Conservation (phyloP, 1,140 invertebrate genomes). For the Acromyrmex echinatior region DNA sequence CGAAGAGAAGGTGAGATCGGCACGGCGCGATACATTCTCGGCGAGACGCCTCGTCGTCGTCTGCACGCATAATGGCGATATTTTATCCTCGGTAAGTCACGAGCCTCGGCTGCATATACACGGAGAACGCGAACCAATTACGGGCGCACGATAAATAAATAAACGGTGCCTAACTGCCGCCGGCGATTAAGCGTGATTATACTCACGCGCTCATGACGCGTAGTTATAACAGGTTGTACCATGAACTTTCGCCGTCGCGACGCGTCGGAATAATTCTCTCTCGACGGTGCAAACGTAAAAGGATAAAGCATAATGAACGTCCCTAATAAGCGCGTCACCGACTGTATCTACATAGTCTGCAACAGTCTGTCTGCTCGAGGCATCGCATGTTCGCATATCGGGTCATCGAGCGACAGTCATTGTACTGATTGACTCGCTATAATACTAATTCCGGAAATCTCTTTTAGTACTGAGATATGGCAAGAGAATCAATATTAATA, state of each 20-base stretch:
- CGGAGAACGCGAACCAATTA: constrained; percentile 28
- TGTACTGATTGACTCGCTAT: constrained; percentile 60
- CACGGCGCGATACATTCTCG: constrained; percentile 1
- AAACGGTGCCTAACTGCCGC: constrained; percentile 46
- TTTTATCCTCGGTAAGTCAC: constrained; percentile 51
- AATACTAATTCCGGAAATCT: constrained; percentile 54
- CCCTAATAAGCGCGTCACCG: constrained; percentile 32
- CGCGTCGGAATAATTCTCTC: constrained; percentile 44
- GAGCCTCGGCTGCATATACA: neutral
- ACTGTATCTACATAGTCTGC: neutral
- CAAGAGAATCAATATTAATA: constrained; percentile 45
- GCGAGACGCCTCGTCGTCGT: constrained; percentile 38
- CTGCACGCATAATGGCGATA: constrained; percentile 56
- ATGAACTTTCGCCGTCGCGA: constrained; percentile 62
- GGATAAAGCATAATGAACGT: constrained; percentile 52
- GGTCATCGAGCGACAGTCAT: constrained; percentile 19
- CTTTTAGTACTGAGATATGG: constrained; percentile 37
- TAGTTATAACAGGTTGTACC: neutral
- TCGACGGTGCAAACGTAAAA: constrained; percentile 24
- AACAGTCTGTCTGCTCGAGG: neutral
- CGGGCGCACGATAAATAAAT: constrained; percentile 57
- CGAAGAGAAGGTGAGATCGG: constrained; percentile 34
- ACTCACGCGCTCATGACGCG: constrained; percentile 28
- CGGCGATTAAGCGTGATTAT: constrained; percentile 56
- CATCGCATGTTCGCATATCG: neutral